phyloP scores from a whole-genome alignment of 2,113 vertebrate genomes.

The Asarcornis scutulata region DNA sequence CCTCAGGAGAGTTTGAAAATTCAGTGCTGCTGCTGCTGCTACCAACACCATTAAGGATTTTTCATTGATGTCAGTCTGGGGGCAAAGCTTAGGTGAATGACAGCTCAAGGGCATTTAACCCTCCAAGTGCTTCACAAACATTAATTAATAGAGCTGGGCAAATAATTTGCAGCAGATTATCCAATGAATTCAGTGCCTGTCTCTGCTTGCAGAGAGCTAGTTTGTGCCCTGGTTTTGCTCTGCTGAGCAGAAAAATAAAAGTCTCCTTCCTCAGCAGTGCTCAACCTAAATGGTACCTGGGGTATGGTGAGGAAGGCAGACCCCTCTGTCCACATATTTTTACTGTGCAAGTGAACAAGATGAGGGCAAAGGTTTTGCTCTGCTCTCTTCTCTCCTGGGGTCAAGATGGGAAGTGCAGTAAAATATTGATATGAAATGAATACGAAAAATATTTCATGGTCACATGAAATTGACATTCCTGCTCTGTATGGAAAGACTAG shows the following conservation, averaged over 20 bases:
- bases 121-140: conserved; percentile 12
- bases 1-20: conserved; percentile 59
- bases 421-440: not conserved
- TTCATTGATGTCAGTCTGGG: conserved; percentile 39
- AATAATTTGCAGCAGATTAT: conserved; percentile 57
- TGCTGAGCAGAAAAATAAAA: conserved; percentile 19
- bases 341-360: not conserved
- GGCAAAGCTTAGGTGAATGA: conserved; percentile 53
- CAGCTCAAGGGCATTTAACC: conserved; percentile 49
- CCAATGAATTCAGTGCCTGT: conserved; percentile 1
- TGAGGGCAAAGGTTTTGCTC: not conserved
- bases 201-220: conserved; percentile 23
- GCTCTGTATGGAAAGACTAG: not conserved
- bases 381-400: not conserved
- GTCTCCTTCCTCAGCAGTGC: not conserved
- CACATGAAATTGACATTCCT: no score
- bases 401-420: not conserved
- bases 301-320: not conserved
- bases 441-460: not conserved
- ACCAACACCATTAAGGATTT: conserved; percentile 37
- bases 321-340: not conserved
- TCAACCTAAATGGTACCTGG: not conserved
- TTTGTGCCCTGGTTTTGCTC: conserved; percentile 34
- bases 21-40: not conserved
- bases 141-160: conserved; percentile 61